A percentile compares a stretch with the other conserved stretches of the same genome.
Evolutionary conservation across 2,797 vertebrate species (phyloP).

Genomic region (Brotula barbata): DNA sequence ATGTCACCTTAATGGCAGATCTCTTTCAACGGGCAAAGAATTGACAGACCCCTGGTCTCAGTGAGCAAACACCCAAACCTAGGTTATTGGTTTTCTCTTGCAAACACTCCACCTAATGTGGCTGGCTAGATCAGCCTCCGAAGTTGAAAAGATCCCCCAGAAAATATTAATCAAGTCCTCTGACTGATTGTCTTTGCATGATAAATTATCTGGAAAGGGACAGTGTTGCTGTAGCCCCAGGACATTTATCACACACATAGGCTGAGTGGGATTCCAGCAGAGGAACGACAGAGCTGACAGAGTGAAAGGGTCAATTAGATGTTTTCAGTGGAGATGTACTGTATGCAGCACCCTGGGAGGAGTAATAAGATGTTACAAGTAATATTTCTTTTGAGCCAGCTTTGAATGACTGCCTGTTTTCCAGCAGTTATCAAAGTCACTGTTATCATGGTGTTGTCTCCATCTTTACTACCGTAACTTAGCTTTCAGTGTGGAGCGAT

Average conservation of each 20-base stretch:
- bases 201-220: constrained; percentile 75
- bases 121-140: constrained; percentile 61
- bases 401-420: constrained; percentile 5
- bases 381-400: constrained; percentile 5
- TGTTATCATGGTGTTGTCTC: no score
- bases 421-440: no score
- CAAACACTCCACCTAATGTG: constrained; percentile 68
- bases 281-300: constrained; percentile 56
- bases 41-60: constrained; percentile 76
- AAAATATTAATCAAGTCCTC: constrained; percentile 79
- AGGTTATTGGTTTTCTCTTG: constrained; percentile 75
- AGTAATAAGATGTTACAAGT: constrained; percentile 5
- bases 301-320: constrained; percentile 63
- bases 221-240: constrained; percentile 60
- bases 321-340: constrained; percentile 38
- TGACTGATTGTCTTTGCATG: constrained; percentile 76
- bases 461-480: no score
- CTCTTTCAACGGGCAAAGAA: constrained; percentile 78
- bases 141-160: constrained; percentile 75
- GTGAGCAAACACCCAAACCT: constrained; percentile 77
- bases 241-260: constrained; percentile 66
- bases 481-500: no score
- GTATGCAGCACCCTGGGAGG: constrained; percentile 14
- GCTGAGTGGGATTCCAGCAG: constrained; percentile 58
- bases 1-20: constrained; percentile 82